Evolutionary conservation across 1,140 invertebrate genomes (phyloP).

Genomic region (Euwallacea similis): DNA sequence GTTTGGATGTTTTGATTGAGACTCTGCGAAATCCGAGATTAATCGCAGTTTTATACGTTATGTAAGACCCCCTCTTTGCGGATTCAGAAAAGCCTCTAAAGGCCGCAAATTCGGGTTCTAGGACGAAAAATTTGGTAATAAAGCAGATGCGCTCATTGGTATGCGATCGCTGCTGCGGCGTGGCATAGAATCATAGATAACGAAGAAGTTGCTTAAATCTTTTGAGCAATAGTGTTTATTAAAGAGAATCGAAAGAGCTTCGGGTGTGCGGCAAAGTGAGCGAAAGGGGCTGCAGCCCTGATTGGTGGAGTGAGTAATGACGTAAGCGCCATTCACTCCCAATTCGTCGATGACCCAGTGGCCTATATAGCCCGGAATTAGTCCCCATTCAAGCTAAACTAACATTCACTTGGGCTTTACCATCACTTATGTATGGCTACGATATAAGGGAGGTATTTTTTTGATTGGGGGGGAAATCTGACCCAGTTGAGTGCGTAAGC

Average conservation of each 20-base stretch:
- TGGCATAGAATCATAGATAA: slow-evolving; percentile 33
- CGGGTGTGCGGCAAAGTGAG: not conserved
- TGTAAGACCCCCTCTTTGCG: slow-evolving; percentile 7
- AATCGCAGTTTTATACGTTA: slow-evolving; percentile 6
- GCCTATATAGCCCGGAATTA: slow-evolving; percentile 2
- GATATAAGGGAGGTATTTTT: not conserved
- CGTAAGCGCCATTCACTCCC: not conserved
- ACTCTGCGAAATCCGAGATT: too few species aligned
- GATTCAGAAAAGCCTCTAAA: slow-evolving; percentile 18
- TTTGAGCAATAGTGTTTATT: slow-evolving; percentile 2
- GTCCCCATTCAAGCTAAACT: not conserved
- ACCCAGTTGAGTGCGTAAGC: slow-evolving; percentile 3
- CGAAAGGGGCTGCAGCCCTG: not conserved
- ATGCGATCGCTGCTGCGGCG: slow-evolving; percentile 6
- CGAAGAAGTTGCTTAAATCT: not conserved
- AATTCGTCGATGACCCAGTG: slow-evolving; percentile 2
- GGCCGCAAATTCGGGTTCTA: slow-evolving; percentile 25
- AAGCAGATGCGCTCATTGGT: slow-evolving; percentile 29
- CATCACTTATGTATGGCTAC: not conserved
- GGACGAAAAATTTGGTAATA: slow-evolving; percentile 36
- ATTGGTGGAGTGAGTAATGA: slow-evolving; percentile 5
- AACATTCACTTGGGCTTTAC: not conserved
- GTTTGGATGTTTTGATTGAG: not conserved
- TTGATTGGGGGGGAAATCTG: not conserved
- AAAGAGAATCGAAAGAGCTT: not conserved